These are phyloP conservation scores for Mactromeris polynyma DNA, from an alignment of 2,888 invertebrate genomes.

Conservation along the genomic window DNA sequence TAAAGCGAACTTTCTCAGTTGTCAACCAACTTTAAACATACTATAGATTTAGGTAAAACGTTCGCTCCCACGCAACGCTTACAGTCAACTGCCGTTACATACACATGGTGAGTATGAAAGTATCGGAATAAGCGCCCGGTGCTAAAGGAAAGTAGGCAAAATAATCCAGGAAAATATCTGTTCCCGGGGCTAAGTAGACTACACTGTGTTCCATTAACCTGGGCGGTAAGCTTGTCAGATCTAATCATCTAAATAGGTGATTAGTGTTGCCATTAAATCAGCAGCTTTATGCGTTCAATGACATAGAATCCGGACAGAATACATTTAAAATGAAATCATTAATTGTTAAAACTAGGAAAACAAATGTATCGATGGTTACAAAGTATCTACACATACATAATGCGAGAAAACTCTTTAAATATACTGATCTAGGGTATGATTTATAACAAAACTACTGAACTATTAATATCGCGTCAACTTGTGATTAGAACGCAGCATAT, in stretches of 20 bases:
- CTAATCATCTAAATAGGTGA: not conserved
- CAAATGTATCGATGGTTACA: not conserved
- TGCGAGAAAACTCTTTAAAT: not conserved
- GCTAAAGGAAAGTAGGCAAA: no score
- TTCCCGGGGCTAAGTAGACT: not conserved
- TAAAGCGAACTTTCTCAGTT: no score
- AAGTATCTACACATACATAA: not conserved
- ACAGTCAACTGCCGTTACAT: no score
- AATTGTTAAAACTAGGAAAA: not conserved
- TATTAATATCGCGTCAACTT: not conserved
- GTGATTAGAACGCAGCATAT: not conserved
- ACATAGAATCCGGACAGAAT: not conserved
- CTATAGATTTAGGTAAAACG: no score
- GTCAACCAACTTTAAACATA: no score
- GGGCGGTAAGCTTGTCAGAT: not conserved
- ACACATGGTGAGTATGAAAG: no score
- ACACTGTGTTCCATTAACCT: not conserved
- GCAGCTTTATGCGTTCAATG: not conserved
- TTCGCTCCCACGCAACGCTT: no score
- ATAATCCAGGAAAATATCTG: no score
- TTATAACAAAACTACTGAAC: no score
- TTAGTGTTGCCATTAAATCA: not conserved
- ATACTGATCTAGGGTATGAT: not conserved
- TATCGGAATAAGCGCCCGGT: no score
- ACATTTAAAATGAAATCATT: not conserved